These are phyloP conservation scores for Ethmia dodecea DNA, from an alignment of 2,888 invertebrate genomes.

Conservation along the genomic window DNA sequence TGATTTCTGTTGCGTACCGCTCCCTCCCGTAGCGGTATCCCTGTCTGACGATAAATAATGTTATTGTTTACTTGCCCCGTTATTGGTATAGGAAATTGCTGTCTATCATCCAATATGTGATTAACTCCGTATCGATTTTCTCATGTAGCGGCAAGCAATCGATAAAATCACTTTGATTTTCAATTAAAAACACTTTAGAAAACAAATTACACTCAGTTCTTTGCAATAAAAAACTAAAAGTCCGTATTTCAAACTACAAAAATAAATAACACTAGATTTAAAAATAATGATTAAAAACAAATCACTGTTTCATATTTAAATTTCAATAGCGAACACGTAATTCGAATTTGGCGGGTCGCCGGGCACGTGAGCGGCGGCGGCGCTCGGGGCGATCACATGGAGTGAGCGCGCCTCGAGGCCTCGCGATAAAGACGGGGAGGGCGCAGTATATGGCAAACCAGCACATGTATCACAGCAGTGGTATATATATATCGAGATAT, in stretches of 20 bases:
- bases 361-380: slow-evolving; percentile 50
- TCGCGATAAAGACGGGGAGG: slow-evolving; percentile 58
- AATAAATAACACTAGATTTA: too few relatives aligned
- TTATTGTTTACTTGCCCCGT: slow-evolving; percentile 71
- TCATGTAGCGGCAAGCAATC: background rate
- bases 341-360: slow-evolving; percentile 35
- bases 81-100: slow-evolving; percentile 56
- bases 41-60: slow-evolving; percentile 52
- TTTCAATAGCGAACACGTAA: too few relatives aligned
- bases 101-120: slow-evolving; percentile 51
- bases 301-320: too few relatives aligned
- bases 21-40: slow-evolving; percentile 34
- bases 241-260: too few relatives aligned
- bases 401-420: slow-evolving; percentile 45
- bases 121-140: slow-evolving; percentile 27
- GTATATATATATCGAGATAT: too few relatives aligned
- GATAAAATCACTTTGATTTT: background rate
- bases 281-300: too few relatives aligned
- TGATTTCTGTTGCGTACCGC: slow-evolving; percentile 43
- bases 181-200: background rate
- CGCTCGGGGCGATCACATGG: slow-evolving; percentile 76
- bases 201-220: background rate
- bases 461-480: too few relatives aligned
- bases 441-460: slow-evolving; percentile 31
- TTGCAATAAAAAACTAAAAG: too few relatives aligned